Conservation (phyloP, 2,113 vertebrate species). For the Mola mola region DNA sequence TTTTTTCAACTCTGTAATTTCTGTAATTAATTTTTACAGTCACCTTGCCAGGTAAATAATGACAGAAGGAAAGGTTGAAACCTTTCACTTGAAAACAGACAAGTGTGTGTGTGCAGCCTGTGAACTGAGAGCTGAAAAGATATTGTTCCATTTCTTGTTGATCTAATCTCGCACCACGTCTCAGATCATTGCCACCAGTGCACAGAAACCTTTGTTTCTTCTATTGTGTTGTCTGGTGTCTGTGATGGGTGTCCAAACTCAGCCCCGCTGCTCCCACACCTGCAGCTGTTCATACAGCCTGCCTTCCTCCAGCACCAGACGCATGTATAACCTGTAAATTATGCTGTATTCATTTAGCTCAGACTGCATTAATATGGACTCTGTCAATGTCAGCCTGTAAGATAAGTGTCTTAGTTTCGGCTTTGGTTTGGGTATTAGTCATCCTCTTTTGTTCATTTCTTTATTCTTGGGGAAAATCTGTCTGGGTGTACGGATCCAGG, state of each 20-base stretch:
- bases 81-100: slow-evolving; percentile 29
- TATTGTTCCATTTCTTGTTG: slow-evolving; percentile 28
- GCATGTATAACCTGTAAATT: slow-evolving; percentile 64
- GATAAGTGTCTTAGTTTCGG: slow-evolving; percentile 66
- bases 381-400: slow-evolving; percentile 59
- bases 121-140: slow-evolving; percentile 19
- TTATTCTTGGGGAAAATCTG: slow-evolving; percentile 63
- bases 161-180: slow-evolving; percentile 37
- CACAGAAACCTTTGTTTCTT: slow-evolving; percentile 38
- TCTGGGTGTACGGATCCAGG: slow-evolving; percentile 52
- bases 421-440: slow-evolving; percentile 64
- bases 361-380: slow-evolving; percentile 47
- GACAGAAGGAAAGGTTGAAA: slow-evolving; percentile 42
- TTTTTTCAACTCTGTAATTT: slow-evolving; percentile 68
- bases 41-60: slow-evolving; percentile 54
- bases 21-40: slow-evolving; percentile 60
- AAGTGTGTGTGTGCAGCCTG: slow-evolving; percentile 9
- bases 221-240: slow-evolving; percentile 44
- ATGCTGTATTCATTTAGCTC: slow-evolving; percentile 61
- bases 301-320: slow-evolving; percentile 45
- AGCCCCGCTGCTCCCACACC: slow-evolving; percentile 53
- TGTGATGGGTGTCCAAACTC: slow-evolving; percentile 50
- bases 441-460: slow-evolving; percentile 62
- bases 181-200: slow-evolving; percentile 45
- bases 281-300: slow-evolving; percentile 71